Conservation (phyloP, 2,888 invertebrate genomes). For the Aleiodes testaceus region DNA sequence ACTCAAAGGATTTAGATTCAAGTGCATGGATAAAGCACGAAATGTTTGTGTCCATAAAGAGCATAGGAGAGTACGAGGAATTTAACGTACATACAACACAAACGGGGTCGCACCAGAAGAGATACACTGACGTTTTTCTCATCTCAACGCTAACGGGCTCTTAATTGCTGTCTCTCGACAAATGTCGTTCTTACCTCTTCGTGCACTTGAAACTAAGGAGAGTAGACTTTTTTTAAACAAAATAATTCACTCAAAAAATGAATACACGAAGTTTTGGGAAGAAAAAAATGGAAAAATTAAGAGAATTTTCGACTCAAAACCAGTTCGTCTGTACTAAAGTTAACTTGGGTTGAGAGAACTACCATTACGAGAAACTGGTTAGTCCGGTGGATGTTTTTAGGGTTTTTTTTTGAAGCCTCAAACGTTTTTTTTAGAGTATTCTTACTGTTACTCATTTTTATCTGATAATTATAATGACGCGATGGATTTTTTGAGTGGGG, state of each 20-base stretch:
- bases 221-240: too few relatives aligned
- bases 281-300: conserved; percentile 17
- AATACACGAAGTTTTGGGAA: neutral
- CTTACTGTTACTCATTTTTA: conserved; percentile 7
- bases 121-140: conserved; percentile 35
- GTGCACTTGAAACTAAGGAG: neutral
- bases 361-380: conserved; percentile 37
- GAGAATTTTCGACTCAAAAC: conserved; percentile 26
- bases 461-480: neutral
- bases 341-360: conserved; percentile 2
- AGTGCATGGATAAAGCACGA: neutral
- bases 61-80: neutral
- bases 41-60: conserved; percentile 9
- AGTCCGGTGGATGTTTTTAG: conserved; percentile 26
- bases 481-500: too few relatives aligned
- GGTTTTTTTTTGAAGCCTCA: conserved; percentile 3
- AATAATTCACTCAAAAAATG: neutral
- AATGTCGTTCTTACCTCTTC: conserved; percentile 5
- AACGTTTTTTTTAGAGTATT: conserved; percentile 10
- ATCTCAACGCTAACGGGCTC: conserved; percentile 40
- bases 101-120: conserved; percentile 16
- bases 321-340: conserved; percentile 31
- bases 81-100: conserved; percentile 32
- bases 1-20: conserved; percentile 10
- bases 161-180: conserved; percentile 41